These are phyloP conservation scores for Montipora sp. DNA, from an alignment of 64 coral and sea anemone species.

Conservation along the genomic window DNA sequence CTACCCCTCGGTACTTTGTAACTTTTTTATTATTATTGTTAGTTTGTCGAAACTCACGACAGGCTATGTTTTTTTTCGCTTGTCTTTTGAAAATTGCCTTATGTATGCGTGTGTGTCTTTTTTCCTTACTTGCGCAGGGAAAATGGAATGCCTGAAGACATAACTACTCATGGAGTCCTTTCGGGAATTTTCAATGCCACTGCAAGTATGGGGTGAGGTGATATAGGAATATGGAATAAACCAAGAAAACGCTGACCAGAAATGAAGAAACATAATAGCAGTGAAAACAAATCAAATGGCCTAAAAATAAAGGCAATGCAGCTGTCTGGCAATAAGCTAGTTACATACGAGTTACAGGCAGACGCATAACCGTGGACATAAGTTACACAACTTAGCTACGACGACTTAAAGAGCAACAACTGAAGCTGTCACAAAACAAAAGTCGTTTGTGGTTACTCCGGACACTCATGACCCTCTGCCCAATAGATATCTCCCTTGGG, in stretches of 20 bases:
- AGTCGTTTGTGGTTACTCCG: too few relatives aligned
- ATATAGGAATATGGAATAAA: not conserved
- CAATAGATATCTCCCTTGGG: too few relatives aligned
- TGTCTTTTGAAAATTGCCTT: not conserved
- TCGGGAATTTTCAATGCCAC: conserved; percentile 66
- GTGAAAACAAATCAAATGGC: not conserved
- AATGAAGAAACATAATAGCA: not conserved
- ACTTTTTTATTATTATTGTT: too few relatives aligned
- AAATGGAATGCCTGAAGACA: conserved; percentile 68
- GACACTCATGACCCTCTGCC: too few relatives aligned
- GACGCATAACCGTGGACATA: not conserved
- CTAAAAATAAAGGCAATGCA: not conserved
- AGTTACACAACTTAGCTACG: too few relatives aligned
- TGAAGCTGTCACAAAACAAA: too few relatives aligned
- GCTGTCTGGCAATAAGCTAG: not conserved
- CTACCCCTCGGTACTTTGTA: too few relatives aligned
- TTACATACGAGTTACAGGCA: not conserved
- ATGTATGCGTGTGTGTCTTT: not conserved
- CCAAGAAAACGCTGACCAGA: too few relatives aligned
- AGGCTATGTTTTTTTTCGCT: not conserved
- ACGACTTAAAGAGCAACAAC: too few relatives aligned
- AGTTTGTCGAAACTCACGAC: too few relatives aligned
- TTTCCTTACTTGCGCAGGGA: not conserved
- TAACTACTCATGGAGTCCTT: conserved; percentile 66
- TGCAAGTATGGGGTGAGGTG: conserved; percentile 62